Base-by-base conservation (phyloP, 2,113 vertebrate genomes). In the Alethe diademata region DNA sequence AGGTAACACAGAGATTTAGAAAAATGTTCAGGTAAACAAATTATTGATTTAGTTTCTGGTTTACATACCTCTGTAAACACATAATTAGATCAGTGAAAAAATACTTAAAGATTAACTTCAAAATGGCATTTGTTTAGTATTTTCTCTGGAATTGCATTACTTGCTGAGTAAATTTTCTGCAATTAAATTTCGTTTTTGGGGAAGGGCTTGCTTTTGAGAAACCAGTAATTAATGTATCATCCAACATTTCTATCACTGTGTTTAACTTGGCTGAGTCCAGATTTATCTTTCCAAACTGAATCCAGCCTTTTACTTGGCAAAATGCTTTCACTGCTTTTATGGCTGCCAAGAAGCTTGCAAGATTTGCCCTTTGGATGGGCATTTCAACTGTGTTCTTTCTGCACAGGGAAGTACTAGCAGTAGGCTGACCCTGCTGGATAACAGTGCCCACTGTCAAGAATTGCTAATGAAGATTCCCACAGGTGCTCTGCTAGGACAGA, bases 181-280 rank as follows among this genome's bases (percentile, higher is more conserved):
- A 85, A 92, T 70, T 96, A 86, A 76, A 66, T 22, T 79, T 84
- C 74, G 29, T 64, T 78, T 93, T 90, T n/a, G 71, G 53, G n/a
- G 24, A 35, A 81, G 35, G 62, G 12, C 36, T 40, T 4, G 1
- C 28, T 90, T 91, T 67, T 65, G 51, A 72, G 79, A 91, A 92
- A 74, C 19, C 0, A 0, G 45, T 71, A 78, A 74, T 84, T 81
- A 36, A 15, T 40, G 69, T 50, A 64, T 66, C 81, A 89, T 87
- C 47, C 70, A 84, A 19, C 14, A 72, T 81, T 92, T 92, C 40
- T 81, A 67, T 60, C 1, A 0, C 38, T 56, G 14, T 57, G 56
- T 86, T 95, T 95, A 81, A 80, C 40, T 81, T 97, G 76, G 94
- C 80, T 40, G n/a, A 74, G 48, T 45, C 17, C 19, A 70, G 61